Evolutionary conservation across 2,113 vertebrate genomes (phyloP).

Genomic region (Phaetusa simplex): DNA sequence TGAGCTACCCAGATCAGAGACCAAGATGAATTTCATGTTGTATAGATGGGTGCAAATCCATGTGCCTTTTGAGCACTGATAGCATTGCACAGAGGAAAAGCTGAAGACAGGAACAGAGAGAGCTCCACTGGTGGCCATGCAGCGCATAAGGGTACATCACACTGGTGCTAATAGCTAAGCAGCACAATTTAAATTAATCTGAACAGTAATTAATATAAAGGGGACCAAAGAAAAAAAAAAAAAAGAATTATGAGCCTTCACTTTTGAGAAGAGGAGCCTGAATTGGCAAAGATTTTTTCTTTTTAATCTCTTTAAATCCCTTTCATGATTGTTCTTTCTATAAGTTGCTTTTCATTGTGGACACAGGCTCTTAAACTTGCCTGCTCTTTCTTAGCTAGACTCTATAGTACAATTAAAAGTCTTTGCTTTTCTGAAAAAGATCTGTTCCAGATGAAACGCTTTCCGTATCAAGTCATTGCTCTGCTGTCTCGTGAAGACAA

Average conservation of each 20-base stretch:
- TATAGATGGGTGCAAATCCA: background rate
- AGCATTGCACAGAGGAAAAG: background rate
- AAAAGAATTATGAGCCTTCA: background rate
- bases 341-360: background rate
- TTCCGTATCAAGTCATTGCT: background rate
- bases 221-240: background rate
- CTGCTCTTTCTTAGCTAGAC: background rate
- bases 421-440: conserved; percentile 6
- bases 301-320: background rate
- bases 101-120: background rate
- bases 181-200: background rate
- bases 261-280: background rate
- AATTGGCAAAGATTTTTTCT: background rate
- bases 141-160: background rate
- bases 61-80: background rate
- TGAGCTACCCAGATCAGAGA: background rate
- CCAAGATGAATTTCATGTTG: background rate
- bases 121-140: background rate
- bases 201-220: background rate
- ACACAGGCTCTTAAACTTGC: background rate
- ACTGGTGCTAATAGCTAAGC: background rate
- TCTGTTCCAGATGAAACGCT: conserved; percentile 1
- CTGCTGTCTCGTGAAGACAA: background rate
- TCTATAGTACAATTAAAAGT: background rate
- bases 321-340: background rate